Evolutionary conservation across 1,140 invertebrate genomes (phyloP).

Genomic region (Diorhabda sublineata): DNA sequence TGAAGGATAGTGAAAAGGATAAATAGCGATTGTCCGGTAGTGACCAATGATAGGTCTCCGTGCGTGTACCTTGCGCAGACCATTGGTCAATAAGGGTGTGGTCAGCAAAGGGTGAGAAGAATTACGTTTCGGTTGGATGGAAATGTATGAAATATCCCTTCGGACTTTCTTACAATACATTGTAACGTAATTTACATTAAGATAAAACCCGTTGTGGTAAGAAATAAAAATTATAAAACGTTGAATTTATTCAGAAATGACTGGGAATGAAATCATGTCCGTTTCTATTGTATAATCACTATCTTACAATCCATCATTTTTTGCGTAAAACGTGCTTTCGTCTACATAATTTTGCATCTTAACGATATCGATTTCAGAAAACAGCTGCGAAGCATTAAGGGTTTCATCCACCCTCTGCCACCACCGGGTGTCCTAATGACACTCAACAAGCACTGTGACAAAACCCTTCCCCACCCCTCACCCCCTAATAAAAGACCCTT

Average conservation of each 20-base stretch:
- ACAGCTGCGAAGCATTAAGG: constrained; percentile 28
- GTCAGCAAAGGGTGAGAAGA: constrained; percentile 18
- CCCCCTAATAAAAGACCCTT: constrained; percentile 27
- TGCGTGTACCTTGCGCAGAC: constrained; percentile 16
- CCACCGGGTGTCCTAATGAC: constrained; percentile 33
- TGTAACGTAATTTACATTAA: too few species aligned
- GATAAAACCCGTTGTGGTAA: too few species aligned
- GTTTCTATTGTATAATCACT: too few species aligned
- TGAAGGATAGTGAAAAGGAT: constrained; percentile 6
- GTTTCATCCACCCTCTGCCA: constrained; percentile 25
- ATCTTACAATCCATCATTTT: too few species aligned
- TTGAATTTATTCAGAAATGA: too few species aligned
- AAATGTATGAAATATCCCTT: background rate
- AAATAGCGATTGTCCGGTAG: constrained; percentile 14
- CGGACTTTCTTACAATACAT: too few species aligned
- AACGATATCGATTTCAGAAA: constrained; percentile 29
- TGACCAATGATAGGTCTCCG: constrained; percentile 14
- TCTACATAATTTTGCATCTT: background rate
- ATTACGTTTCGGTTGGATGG: constrained; percentile 9
- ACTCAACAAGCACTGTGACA: constrained; percentile 27
- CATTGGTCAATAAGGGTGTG: constrained; percentile 21
- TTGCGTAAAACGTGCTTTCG: too few species aligned
- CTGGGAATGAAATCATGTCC: too few species aligned
- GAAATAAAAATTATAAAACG: too few species aligned
- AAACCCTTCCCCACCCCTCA: constrained; percentile 27